Base-by-base conservation (phyloP, 2,113 vertebrate species). In the Gobiocypris rarus region DNA sequence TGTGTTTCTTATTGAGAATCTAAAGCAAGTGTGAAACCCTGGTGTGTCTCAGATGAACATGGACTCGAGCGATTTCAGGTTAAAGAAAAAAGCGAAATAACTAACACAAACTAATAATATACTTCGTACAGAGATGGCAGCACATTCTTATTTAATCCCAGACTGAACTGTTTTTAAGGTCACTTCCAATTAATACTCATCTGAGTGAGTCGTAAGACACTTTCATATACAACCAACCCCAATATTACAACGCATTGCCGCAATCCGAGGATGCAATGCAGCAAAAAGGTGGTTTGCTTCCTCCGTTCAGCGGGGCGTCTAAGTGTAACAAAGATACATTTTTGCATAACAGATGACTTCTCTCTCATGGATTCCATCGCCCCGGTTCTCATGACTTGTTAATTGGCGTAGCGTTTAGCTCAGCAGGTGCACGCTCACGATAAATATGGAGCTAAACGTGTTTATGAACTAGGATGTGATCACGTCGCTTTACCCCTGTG, bases 281-380 rank as follows among this genome's bases (percentile, higher is more conserved):
- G 83, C 63, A 24, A 56, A 54, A 80, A 67, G 65, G 50, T 26
- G 41, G 54, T 82, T 69, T 56, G 63, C n/a, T 78, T 70, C 75
- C 82, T 58, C 5, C 3, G 4, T 70, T 38, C 81, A 56, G 50
- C 22, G 19, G 80, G 65, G 14, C 9, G 75, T 2, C 5, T 13
- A 9, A 58, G 50, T 41, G 24, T 56, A 28, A n/a, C 31, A 24
- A 71, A 78, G 22, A 76, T 73, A 28, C 1, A 71, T 83, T 83
- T 75, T 41, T 73, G 81, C 14, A 82, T 43, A 28, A 43, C 24
- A 13, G 43, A 41, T 73, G 75, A 17, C 17, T 24, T 50, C 2
- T 43, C 69, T 85, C 69, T 70, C 52, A 22, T 69, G 10, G n/a
- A 54, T 70, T 24, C 26, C 19, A 4, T 15, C 28, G 22, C 74